Base-by-base conservation (phyloP, 1,140 invertebrate genomes). In the Diuraphis noxia region DNA sequence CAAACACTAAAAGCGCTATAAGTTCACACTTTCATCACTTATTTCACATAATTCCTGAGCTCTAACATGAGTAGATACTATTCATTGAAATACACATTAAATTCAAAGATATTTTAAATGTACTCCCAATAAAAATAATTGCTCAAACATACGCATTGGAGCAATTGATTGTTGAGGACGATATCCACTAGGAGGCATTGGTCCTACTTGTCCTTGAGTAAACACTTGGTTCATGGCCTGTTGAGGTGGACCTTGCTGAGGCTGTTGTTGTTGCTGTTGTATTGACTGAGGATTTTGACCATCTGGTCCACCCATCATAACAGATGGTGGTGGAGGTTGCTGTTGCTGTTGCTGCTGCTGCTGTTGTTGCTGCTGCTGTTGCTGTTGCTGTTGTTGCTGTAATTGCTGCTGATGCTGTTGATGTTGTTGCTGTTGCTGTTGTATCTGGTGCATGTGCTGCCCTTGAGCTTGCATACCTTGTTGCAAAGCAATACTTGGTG, bases 151-250 rank as follows among this genome's bases (percentile, higher is more conserved):
- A 91, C 89, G 49, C 89, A 91, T 91, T 2, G 89, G 89, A 25
- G 88, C 41, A 81, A 81, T 90, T 7, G 88, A 46, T 40, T 91
- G 89, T 82, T 91, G 89, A 38, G 89, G 89, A 5, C 89, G 89
- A n/a, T 91, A 91, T 49, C 77, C 89, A 52, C 72, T 36, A 81
- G 88, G 72, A 25, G 43, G 23, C 49, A 63, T 63, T 38, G 38
- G 86, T 40, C 77, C 88, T 56, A 38, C 88, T 81, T 81, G 89
- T 52, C 89, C 89, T 82, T 81, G 89, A 0, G 89, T 49, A 49
- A 91, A 91, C 23, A 38, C 88, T 91, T 91, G 89, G 81, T 82
- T 91, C 77, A 82, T 91, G 6, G 43, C 36, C 25, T 72, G 88
- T 72, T 63, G 88, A 34, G 89, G 77, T 38, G 89, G 88, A 38